phyloP scores from a whole-genome alignment of 2,797 vertebrate species.

The Etheostoma nigrum region DNA sequence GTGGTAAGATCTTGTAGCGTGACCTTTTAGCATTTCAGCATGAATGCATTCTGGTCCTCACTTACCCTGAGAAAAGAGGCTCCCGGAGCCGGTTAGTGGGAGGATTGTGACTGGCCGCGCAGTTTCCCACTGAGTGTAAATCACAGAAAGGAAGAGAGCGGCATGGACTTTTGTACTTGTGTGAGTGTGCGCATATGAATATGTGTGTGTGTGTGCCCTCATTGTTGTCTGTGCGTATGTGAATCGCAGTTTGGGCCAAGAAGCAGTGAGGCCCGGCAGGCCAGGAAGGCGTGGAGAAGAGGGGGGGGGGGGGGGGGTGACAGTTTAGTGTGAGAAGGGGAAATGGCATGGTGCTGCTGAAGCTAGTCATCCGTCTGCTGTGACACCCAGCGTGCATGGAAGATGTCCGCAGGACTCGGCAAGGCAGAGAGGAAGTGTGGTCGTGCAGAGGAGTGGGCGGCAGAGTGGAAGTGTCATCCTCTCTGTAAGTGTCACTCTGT shows the following conservation, averaged over 20 bases:
- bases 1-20: slow-evolving; percentile 29
- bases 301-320: slow-evolving; percentile 45
- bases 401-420: slow-evolving; percentile 75
- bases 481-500: slow-evolving; percentile 69
- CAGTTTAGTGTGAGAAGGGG: slow-evolving; percentile 74
- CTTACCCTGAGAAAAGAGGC: slow-evolving; percentile 43
- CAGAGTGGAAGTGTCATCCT: slow-evolving; percentile 67
- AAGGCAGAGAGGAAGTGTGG: slow-evolving; percentile 61
- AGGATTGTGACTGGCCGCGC: slow-evolving; percentile 39
- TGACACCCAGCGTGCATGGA: slow-evolving; percentile 74
- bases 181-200: slow-evolving; percentile 48
- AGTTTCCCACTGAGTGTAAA: slow-evolving; percentile 57
- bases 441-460: slow-evolving; percentile 71
- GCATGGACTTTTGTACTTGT: slow-evolving; percentile 52
- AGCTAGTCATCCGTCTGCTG: slow-evolving; percentile 80
- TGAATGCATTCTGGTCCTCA: slow-evolving; percentile 54
- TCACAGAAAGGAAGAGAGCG: slow-evolving; percentile 45
- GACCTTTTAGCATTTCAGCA: slow-evolving; percentile 56
- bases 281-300: slow-evolving; percentile 37
- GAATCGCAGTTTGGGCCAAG: slow-evolving; percentile 42
- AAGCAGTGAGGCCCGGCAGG: slow-evolving; percentile 61
- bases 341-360: slow-evolving; percentile 68
- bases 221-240: slow-evolving; percentile 20
- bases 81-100: slow-evolving; percentile 36
- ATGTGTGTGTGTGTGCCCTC: slow-evolving; percentile 4